Conservation (phyloP, 2,888 invertebrate species). For the Pristionchus arcanus region DNA sequence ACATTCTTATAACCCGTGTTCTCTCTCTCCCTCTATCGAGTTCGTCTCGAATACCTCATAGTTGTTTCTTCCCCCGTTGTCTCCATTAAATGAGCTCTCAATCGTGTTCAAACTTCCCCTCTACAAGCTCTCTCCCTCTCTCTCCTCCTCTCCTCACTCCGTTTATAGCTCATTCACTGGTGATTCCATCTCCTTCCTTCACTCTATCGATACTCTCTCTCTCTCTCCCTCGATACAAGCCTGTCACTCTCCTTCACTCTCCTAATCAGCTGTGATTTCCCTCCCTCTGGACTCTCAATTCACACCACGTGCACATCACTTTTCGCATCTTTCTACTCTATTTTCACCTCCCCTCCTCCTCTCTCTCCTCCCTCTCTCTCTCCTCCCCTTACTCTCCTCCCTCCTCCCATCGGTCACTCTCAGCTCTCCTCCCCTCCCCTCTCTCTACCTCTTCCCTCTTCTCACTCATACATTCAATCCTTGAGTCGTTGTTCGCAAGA, state of each 20-base stretch:
- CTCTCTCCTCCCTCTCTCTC: background rate
- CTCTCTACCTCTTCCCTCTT: background rate
- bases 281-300: background rate
- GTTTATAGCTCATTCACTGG: conserved; percentile 26
- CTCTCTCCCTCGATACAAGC: conserved; percentile 3
- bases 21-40: background rate
- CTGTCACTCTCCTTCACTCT: background rate
- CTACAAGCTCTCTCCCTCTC: background rate
- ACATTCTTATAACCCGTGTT: background rate
- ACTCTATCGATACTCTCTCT: background rate
- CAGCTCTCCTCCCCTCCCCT: background rate
- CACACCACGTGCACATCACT: conserved; percentile 26
- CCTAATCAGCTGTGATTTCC: conserved; percentile 5
- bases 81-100: background rate
- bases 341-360: background rate
- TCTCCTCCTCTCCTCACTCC: background rate
- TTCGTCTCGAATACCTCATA: background rate
- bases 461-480: conserved; percentile 11
- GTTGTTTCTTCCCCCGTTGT: background rate
- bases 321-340: background rate
- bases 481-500: background rate
- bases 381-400: background rate
- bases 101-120: background rate
- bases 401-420: background rate
- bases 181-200: conserved; percentile 20